Evolutionary conservation across 2,888 invertebrate species (phyloP).

Genomic region (Acanthosepion pharaonis): DNA sequence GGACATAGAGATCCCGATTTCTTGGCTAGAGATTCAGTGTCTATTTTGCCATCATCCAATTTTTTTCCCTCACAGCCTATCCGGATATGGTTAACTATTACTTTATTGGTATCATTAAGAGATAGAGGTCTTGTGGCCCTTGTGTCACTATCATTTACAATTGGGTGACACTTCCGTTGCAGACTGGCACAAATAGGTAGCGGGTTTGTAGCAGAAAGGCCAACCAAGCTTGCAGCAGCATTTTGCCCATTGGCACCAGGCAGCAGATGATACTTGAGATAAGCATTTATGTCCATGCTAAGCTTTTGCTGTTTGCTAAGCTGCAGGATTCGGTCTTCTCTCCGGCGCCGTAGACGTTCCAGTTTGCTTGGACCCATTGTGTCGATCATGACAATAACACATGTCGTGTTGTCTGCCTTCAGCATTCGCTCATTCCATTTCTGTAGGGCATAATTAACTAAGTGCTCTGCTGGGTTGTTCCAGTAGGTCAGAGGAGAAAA

Average conservation of each 20-base stretch:
- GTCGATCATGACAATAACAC: conserved; percentile 92
- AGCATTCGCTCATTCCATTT: conserved; percentile 89
- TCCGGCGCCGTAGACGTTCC: conserved; percentile 64
- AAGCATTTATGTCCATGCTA: conserved; percentile 43
- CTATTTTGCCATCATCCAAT: not conserved
- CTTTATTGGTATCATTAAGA: conserved; percentile 1
- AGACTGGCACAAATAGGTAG: not conserved
- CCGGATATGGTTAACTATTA: not conserved
- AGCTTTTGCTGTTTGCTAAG: conserved; percentile 41
- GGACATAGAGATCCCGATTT: not conserved
- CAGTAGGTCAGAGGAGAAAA: conserved; percentile 69
- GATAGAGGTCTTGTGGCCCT: not conserved
- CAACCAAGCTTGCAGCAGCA: not conserved
- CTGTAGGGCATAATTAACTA: conserved; percentile 88
- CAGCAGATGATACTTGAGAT: conserved; percentile 42
- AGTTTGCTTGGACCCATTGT: conserved; percentile 82
- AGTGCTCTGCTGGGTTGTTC: conserved; percentile 91
- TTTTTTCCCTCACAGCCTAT: not conserved
- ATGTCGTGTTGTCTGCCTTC: conserved; percentile 96
- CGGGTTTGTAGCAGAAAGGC: not conserved
- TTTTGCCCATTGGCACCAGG: conserved; percentile 24
- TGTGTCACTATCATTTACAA: not conserved
- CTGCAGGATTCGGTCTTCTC: conserved; percentile 58
- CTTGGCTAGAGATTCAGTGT: conserved; percentile 16
- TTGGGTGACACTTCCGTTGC: not conserved